These are phyloP conservation scores for Zaprionus nigranus DNA, from an alignment of 1,140 invertebrate genomes.

Conservation along the genomic window DNA sequence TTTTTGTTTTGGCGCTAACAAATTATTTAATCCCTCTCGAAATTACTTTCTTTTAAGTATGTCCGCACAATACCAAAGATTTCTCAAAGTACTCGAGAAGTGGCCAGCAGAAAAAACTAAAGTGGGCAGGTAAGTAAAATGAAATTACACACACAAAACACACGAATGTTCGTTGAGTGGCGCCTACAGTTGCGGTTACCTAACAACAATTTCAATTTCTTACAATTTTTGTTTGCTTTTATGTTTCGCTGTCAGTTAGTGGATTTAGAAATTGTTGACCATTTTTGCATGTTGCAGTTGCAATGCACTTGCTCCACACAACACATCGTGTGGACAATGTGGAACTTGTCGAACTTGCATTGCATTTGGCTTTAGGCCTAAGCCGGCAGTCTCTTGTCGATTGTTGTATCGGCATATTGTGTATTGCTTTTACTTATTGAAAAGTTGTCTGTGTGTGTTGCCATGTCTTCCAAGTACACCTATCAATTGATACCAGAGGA, in stretches of 20 bases:
- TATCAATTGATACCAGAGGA: constrained; percentile 64
- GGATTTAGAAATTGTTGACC: background rate
- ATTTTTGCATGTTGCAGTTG: background rate
- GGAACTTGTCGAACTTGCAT: background rate
- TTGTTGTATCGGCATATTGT: constrained; percentile 19
- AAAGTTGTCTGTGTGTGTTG: background rate
- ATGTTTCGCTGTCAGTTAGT: too few relatives aligned
- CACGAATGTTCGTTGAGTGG: constrained; percentile 62
- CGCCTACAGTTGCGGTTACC: constrained; percentile 53
- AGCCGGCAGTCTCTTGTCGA: constrained; percentile 11
- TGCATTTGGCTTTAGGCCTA: background rate
- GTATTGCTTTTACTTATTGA: background rate
- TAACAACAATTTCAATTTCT: constrained; percentile 46
- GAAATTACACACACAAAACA: constrained; percentile 6
- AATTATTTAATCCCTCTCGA: constrained; percentile 10
- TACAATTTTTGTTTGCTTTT: background rate
- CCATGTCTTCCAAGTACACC: constrained; percentile 69
- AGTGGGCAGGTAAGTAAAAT: constrained; percentile 87
- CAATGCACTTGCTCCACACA: background rate
- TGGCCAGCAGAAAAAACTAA: constrained; percentile 92
- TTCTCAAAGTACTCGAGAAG: constrained; percentile 90
- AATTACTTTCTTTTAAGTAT: constrained; percentile 63
- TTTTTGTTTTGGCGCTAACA: constrained; percentile 50
- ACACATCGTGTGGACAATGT: constrained; percentile 11
- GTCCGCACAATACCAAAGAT: constrained; percentile 89